These are phyloP conservation scores for Pantelozetes paolii DNA, from an alignment of 2,888 invertebrate genomes.

Conservation along the genomic window DNA sequence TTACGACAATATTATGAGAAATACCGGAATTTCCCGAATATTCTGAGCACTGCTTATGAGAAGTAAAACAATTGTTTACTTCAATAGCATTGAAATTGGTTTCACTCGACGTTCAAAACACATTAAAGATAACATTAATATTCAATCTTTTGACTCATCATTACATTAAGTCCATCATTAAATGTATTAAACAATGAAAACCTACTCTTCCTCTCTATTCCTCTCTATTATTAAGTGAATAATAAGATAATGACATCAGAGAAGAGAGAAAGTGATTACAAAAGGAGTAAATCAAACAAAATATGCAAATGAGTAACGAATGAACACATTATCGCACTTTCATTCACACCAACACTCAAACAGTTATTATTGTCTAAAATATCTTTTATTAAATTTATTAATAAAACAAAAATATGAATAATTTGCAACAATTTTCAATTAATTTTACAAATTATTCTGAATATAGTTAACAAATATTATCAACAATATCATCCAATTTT, in stretches of 20 bases:
- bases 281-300: constrained; percentile 30
- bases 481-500: too few species aligned
- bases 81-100: too few species aligned
- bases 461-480: too few species aligned
- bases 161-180: background rate
- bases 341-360: background rate
- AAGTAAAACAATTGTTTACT: too few species aligned
- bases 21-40: too few species aligned
- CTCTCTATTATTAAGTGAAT: background rate
- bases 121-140: too few species aligned
- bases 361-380: background rate
- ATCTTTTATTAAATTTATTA: constrained; percentile 10
- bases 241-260: background rate
- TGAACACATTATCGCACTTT: background rate
- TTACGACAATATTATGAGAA: too few species aligned
- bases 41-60: too few species aligned
- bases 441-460: too few species aligned
- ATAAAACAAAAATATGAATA: background rate
- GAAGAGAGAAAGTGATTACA: background rate
- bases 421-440: background rate
- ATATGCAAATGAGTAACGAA: constrained; percentile 9
- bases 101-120: too few species aligned
- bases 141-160: background rate
- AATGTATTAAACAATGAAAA: background rate
- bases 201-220: background rate